Conservation (phyloP, 2,797 vertebrate genomes). For the Triplophysa yarkandensis region DNA sequence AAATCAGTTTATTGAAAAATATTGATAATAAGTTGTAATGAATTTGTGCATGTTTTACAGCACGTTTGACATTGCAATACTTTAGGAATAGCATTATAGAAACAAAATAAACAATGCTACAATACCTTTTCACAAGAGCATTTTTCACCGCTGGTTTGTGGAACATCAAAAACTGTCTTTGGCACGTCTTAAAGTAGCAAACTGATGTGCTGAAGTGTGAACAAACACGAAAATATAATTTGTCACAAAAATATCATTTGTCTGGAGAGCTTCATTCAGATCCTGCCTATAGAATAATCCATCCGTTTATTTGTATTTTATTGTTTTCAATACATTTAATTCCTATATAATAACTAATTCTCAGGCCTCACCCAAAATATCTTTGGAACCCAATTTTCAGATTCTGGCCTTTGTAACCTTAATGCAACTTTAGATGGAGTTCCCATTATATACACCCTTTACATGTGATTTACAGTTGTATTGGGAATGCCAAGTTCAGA, state of each 20-base stretch:
- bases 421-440: background rate
- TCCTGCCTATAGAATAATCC: background rate
- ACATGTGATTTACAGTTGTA: conserved; percentile 36
- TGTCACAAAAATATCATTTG: background rate
- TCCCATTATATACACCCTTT: background rate
- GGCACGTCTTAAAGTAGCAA: too few species aligned
- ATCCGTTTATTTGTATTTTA: background rate
- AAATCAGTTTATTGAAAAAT: too few species aligned
- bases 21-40: too few species aligned
- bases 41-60: too few species aligned
- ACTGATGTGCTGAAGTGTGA: background rate
- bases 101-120: too few species aligned
- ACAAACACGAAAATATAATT: background rate
- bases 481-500: conserved; percentile 16
- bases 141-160: background rate
- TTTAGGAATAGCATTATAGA: too few species aligned
- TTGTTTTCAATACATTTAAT: conserved; percentile 24
- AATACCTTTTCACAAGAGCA: background rate
- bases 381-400: background rate
- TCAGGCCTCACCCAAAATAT: background rate
- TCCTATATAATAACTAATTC: conserved; percentile 7
- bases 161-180: too few species aligned
- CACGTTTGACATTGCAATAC: too few species aligned
- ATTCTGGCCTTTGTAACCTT: conserved; percentile 15
- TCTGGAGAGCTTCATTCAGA: background rate